Evolutionary conservation across 2,797 vertebrate genomes (phyloP).

Genomic region (Bothrops alternatus): DNA sequence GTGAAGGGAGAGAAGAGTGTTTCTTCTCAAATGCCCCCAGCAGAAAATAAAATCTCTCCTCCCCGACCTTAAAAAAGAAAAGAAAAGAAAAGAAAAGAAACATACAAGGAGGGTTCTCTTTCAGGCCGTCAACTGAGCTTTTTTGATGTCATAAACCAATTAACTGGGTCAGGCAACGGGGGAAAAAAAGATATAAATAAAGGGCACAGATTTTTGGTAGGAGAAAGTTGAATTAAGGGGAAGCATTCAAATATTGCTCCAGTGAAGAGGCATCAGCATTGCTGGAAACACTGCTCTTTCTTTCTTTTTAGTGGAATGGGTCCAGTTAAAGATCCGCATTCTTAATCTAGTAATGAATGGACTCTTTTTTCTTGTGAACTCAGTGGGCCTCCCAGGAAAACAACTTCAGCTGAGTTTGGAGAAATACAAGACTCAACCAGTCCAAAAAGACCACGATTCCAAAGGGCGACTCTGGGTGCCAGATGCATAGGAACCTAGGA

Average conservation of each 20-base stretch:
- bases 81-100: neutral
- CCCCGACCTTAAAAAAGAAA: neutral
- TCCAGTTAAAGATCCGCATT: slow-evolving; percentile 4
- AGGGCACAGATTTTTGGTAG: neutral
- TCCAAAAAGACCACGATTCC: neutral
- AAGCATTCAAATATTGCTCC: neutral
- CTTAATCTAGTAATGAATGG: slow-evolving; percentile 17
- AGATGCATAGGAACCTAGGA: too few relatives aligned
- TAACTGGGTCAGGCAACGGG: neutral
- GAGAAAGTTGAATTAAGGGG: neutral
- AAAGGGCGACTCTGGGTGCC: neutral
- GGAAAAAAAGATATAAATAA: neutral
- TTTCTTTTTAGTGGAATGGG: neutral
- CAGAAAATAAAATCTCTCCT: neutral
- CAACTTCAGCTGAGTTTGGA: neutral
- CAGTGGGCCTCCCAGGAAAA: neutral
- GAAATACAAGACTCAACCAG: neutral
- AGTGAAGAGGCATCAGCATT: neutral
- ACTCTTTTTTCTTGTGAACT: slow-evolving; percentile 12
- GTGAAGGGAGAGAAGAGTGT: neutral
- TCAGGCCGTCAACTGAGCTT: neutral
- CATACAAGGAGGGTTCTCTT: neutral
- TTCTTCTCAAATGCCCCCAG: slow-evolving; percentile 8
- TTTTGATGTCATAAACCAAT: neutral
- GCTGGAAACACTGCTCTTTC: neutral